These are phyloP conservation scores for Pituophis catenifer DNA, from an alignment of 2,113 vertebrate genomes.

Conservation along the genomic window DNA sequence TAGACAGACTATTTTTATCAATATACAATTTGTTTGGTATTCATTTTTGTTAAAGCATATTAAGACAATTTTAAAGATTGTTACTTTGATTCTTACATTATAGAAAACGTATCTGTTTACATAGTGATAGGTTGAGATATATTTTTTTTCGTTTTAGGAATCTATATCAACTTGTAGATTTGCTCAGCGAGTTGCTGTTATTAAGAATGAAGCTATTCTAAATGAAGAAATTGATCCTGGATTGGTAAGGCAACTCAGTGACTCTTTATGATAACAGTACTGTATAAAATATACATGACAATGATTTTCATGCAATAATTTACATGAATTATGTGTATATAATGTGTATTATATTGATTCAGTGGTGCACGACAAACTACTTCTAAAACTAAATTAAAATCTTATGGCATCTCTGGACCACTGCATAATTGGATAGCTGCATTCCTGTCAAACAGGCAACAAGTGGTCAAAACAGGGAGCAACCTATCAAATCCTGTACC, in stretches of 20 bases:
- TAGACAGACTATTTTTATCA: background rate
- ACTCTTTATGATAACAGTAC: background rate
- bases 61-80: background rate
- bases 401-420: no score
- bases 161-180: conserved; percentile 96
- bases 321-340: no score
- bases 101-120: background rate
- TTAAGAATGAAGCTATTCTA: conserved; percentile 90
- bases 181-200: conserved; percentile 91
- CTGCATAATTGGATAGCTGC: no score
- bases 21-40: background rate
- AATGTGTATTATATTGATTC: no score
- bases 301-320: background rate
- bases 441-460: no score
- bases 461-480: no score
- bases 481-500: no score
- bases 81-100: background rate
- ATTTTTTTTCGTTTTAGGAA: conserved; percentile 72
- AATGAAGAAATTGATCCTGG: conserved; percentile 93
- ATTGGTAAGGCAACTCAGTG: conserved; percentile 76
- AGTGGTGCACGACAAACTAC: no score
- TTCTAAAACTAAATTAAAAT: no score
- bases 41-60: background rate
- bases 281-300: background rate
- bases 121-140: background rate